Percentiles rank a stretch among this genome's conserved stretches.
These are phyloP conservation scores for Caenorhabditis virilis DNA, from an alignment of 2,888 invertebrate genomes.

Conservation along the genomic window DNA sequence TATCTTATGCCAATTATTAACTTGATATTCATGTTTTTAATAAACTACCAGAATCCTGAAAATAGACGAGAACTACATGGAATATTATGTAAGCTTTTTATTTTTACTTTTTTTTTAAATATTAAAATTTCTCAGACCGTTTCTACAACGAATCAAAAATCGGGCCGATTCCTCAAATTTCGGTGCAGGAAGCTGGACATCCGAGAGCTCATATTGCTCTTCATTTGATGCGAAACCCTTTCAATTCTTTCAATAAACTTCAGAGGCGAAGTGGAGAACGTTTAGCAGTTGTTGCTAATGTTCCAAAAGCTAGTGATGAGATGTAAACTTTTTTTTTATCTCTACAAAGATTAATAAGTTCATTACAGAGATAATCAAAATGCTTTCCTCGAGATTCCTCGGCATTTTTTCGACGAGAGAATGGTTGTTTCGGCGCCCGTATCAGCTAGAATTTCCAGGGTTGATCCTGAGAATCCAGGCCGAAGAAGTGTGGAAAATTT, in stretches of 20 bases:
- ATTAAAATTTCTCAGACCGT: neutral
- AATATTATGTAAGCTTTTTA: conserved; percentile 6
- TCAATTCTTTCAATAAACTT: conserved; percentile 25
- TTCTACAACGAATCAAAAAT: no score
- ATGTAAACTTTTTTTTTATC: no score
- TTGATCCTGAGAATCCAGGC: no score
- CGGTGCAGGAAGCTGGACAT: conserved; percentile 11
- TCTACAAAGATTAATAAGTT: no score
- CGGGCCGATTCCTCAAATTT: conserved; percentile 26
- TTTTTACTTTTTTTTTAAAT: neutral
- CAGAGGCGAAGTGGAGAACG: conserved; percentile 19
- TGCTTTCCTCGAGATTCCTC: no score
- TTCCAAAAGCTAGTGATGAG: no score
- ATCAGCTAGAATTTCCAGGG: no score
- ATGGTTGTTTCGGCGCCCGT: no score
- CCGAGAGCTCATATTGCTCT: conserved; percentile 15
- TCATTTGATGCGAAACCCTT: conserved; percentile 21
- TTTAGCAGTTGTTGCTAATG: no score
- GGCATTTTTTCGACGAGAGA: no score
- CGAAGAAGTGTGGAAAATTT: no score
- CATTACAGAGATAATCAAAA: no score
- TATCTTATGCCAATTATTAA: conserved; percentile 13
- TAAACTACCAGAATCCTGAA: conserved; percentile 18
- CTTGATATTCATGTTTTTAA: conserved; percentile 8
- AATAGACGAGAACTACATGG: conserved; percentile 6